phyloP scores from a whole-genome alignment of 2,797 vertebrate genomes.

The Nyctibius grandis region DNA sequence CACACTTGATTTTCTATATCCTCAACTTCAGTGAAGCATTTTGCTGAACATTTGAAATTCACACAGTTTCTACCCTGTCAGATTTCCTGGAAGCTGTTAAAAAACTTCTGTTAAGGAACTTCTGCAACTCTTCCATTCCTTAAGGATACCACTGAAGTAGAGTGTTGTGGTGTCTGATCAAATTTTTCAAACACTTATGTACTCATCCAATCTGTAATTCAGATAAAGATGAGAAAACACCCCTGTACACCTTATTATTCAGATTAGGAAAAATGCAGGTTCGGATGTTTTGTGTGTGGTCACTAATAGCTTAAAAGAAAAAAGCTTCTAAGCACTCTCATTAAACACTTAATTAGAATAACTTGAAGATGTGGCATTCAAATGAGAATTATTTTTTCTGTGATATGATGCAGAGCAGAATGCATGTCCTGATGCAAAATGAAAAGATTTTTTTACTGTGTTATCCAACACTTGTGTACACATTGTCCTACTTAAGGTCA shows the following conservation, averaged over 20 bases:
- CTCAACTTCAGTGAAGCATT: not conserved
- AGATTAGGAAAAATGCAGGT: not conserved
- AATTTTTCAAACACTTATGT: not conserved
- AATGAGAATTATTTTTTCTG: not conserved
- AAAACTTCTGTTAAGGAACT: not conserved
- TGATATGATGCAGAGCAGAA: not conserved
- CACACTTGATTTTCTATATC: not conserved
- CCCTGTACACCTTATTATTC: not conserved
- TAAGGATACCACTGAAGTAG: not conserved
- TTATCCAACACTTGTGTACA: not conserved
- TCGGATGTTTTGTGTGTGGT: not conserved
- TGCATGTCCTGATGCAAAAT: not conserved
- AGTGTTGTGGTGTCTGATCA: not conserved
- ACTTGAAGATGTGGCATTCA: not conserved
- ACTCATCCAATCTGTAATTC: not conserved
- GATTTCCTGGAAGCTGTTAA: not conserved
- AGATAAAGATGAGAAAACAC: not conserved
- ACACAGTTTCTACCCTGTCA: not conserved
- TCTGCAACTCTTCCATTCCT: not conserved
- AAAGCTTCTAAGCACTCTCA: not conserved
- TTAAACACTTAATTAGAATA: not conserved
- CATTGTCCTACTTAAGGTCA: not conserved
- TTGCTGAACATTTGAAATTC: not conserved
- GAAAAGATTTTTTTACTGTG: not conserved
- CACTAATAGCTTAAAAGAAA: not conserved